A percentile compares a stretch with the other conserved stretches of the same genome.
phyloP scores from a whole-genome alignment of 1,140 invertebrate species.

The Catajapyx aquilonaris region DNA sequence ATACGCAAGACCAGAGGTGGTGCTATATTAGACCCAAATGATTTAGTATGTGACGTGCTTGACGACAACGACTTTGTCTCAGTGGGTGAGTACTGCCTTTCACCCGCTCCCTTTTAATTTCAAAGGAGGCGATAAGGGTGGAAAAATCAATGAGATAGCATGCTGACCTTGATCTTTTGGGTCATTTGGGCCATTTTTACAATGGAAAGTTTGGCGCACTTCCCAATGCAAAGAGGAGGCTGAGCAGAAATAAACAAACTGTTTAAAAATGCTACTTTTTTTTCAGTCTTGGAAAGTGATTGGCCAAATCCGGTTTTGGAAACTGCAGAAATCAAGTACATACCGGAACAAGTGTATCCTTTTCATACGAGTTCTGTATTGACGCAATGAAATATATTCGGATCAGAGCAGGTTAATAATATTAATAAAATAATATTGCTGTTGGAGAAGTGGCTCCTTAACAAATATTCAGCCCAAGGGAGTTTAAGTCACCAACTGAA shows the following conservation, averaged over 20 bases:
- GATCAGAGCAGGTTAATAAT: neutral
- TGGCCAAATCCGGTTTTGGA: slow-evolving; percentile 26
- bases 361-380: slow-evolving; percentile 9
- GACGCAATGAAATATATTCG: neutral
- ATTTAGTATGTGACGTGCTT: slow-evolving; percentile 30
- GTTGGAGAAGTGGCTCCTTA: too few relatives aligned
- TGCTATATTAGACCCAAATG: slow-evolving; percentile 35
- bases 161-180: too few relatives aligned
- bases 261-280: too few relatives aligned
- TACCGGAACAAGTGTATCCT: slow-evolving; percentile 36
- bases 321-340: slow-evolving; percentile 31
- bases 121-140: too few relatives aligned
- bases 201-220: too few relatives aligned
- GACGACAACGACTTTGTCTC: slow-evolving; percentile 42
- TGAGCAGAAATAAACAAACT: too few relatives aligned
- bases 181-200: too few relatives aligned
- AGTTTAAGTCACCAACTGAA: slow-evolving; percentile 11
- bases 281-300: slow-evolving; percentile 33
- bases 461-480: slow-evolving; percentile 11
- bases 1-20: slow-evolving; percentile 36
- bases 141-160: too few relatives aligned
- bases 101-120: slow-evolving; percentile 4
- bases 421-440: too few relatives aligned
- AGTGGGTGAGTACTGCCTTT: slow-evolving; percentile 24
- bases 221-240: too few relatives aligned